A percentile compares a stretch with the other conserved stretches of the same genome.
Evolutionary conservation across 2,888 invertebrate genomes (phyloP).

Genomic region (Chelonus formosanus): DNA sequence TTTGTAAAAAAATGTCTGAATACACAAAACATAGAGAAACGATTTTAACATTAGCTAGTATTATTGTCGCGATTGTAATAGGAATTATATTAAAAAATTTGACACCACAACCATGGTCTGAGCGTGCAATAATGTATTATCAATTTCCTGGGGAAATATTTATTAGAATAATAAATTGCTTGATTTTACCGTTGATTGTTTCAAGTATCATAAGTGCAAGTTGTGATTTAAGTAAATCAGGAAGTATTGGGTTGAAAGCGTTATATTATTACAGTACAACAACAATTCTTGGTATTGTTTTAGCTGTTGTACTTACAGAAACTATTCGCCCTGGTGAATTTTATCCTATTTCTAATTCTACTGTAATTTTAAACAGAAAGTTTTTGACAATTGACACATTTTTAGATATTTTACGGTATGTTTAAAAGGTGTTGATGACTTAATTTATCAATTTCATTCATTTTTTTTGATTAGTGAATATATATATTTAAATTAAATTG

Average conservation of each 20-base stretch:
- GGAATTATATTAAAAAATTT: conserved; percentile 51
- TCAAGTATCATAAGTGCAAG: conserved; percentile 83
- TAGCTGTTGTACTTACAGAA: conserved; percentile 87
- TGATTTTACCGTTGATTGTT: conserved; percentile 91
- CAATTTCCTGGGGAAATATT: conserved; percentile 95
- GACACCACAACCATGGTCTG: conserved; percentile 71
- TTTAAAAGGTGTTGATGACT: conserved; percentile 2
- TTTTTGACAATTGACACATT: conserved; percentile 88
- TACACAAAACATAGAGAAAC: conserved; percentile 44
- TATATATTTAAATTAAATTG: background rate
- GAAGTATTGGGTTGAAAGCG: conserved; percentile 55
- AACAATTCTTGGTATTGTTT: conserved; percentile 88
- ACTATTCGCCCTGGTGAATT: conserved; percentile 83
- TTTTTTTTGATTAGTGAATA: background rate
- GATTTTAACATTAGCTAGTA: conserved; percentile 47
- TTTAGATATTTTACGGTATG: conserved; percentile 85
- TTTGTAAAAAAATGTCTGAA: background rate
- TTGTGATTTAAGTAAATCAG: conserved; percentile 55
- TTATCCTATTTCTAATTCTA: conserved; percentile 32
- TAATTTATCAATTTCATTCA: background rate
- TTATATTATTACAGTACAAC: conserved; percentile 85
- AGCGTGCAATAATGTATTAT: conserved; percentile 89
- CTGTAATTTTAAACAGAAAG: conserved; percentile 57
- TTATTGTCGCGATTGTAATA: conserved; percentile 47
- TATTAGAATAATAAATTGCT: conserved; percentile 90